Conservation (phyloP, 2,113 vertebrate species). For the Rostratula benghalensis region DNA sequence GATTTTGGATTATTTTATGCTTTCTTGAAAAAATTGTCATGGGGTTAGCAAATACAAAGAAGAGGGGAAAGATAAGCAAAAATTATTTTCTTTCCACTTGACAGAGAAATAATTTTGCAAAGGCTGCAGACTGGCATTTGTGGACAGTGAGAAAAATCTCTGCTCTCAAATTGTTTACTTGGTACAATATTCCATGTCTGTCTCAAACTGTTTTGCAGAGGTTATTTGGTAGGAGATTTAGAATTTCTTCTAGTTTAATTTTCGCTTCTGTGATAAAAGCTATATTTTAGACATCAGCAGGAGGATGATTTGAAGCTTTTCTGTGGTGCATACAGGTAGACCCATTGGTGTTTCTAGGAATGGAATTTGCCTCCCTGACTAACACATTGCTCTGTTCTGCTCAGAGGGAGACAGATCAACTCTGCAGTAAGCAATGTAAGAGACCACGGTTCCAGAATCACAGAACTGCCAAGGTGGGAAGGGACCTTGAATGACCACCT, state of each 20-base stretch:
- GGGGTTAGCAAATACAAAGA: neutral
- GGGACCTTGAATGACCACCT: fast-evolving
- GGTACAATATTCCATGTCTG: neutral
- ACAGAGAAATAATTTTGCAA: neutral
- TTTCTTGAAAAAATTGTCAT: neutral
- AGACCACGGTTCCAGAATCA: neutral
- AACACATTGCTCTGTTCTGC: neutral
- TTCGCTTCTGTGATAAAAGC: neutral
- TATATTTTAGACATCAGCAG: neutral
- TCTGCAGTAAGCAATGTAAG: neutral
- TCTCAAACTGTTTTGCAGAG: neutral
- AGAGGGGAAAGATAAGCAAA: neutral
- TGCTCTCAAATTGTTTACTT: neutral
- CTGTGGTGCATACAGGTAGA: neutral
- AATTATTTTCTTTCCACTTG: neutral
- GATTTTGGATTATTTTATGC: neutral
- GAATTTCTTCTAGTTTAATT: neutral
- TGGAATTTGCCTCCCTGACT: neutral
- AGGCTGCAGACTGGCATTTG: neutral
- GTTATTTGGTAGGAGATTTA: neutral
- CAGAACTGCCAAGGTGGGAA: neutral
- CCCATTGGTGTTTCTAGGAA: neutral
- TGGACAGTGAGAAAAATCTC: neutral
- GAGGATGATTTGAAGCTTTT: neutral
- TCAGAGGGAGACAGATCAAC: neutral